phyloP scores from a whole-genome alignment of 2,113 vertebrate genomes.

The Cryptotis parvus region DNA sequence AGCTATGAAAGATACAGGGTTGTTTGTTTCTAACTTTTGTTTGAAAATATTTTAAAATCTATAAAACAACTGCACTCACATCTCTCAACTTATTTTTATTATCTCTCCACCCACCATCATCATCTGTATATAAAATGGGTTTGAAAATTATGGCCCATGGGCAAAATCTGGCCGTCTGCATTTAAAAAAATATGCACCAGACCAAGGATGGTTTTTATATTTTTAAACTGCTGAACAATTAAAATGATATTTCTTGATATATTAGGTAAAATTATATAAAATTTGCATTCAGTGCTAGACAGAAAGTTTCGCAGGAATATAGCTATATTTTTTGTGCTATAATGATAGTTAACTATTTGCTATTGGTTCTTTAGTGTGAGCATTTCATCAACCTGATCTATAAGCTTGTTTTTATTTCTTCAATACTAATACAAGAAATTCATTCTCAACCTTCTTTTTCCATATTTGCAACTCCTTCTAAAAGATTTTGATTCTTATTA shows the following conservation, averaged over 20 bases:
- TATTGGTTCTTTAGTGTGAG: background rate
- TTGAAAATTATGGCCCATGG: background rate
- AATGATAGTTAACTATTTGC: background rate
- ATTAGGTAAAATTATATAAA: background rate
- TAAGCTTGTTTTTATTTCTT: background rate
- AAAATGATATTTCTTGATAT: slow-evolving; percentile 1
- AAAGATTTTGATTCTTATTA: background rate
- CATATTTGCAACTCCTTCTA: slow-evolving; percentile 2
- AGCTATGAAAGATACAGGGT: background rate
- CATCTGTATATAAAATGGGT: background rate
- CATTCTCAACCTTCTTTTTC: background rate
- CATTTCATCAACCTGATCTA: background rate
- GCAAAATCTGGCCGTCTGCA: background rate
- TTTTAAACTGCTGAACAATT: slow-evolving; percentile 51
- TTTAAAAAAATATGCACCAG: background rate
- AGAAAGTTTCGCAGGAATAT: background rate
- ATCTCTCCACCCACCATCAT: background rate
- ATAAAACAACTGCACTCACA: background rate
- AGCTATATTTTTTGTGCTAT: background rate
- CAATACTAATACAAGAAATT: background rate
- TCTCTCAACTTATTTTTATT: background rate
- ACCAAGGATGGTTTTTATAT: background rate
- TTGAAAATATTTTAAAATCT: slow-evolving; percentile 33
- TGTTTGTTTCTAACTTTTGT: background rate
- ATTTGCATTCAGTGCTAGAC: background rate